Evolutionary conservation across 2,797 vertebrate genomes (phyloP).

Genomic region (Acrossocheilus wenchowensis): DNA sequence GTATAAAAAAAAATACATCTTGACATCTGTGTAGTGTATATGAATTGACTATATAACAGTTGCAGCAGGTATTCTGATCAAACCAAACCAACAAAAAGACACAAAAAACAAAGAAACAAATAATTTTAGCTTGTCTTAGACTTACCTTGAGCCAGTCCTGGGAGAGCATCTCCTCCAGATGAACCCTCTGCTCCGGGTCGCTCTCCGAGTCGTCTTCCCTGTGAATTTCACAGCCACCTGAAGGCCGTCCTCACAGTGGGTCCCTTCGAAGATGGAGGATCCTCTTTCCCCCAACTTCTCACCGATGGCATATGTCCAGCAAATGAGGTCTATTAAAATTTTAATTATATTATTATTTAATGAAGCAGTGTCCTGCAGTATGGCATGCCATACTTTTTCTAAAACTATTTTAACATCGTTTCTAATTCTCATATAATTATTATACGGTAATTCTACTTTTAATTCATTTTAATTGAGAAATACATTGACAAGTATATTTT

Average conservation of each 20-base stretch:
- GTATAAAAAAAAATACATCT: background rate
- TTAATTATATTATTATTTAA: background rate
- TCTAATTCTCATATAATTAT: background rate
- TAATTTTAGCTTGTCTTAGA: background rate
- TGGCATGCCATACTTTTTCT: background rate
- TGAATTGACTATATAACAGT: background rate
- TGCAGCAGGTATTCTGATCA: background rate
- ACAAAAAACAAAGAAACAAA: background rate
- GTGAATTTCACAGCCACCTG: background rate
- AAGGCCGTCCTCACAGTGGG: background rate
- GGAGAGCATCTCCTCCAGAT: background rate
- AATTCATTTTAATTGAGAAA: too few relatives aligned
- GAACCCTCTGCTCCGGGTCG: background rate
- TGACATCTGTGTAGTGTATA: background rate
- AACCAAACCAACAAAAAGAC: background rate
- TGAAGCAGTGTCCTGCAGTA: background rate
- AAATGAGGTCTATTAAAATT: background rate
- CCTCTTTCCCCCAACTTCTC: background rate
- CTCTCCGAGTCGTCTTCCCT: background rate
- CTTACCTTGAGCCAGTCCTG: background rate
- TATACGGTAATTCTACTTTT: background rate
- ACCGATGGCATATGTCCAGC: background rate
- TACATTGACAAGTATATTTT: too few relatives aligned
- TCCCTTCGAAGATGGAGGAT: background rate
- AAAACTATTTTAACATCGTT: background rate